A percentile compares a stretch with the other conserved stretches of the same genome.
Conservation (phyloP, 1,140 invertebrate species). For the Drosophila nigromelanica region DNA sequence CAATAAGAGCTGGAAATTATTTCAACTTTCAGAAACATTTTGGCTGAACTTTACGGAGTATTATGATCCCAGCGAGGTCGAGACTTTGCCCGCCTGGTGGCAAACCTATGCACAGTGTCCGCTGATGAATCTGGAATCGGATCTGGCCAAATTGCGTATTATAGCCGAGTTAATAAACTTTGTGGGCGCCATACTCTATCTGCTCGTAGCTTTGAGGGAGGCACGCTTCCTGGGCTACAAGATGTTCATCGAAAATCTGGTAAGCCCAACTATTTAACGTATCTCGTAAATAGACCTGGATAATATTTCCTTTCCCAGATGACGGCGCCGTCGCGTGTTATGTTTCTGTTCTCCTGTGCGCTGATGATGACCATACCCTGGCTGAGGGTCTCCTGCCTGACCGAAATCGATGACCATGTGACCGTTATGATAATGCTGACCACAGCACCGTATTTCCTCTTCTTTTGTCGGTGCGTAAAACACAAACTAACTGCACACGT, state of each 20-base stretch:
- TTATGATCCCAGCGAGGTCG: conserved; percentile 73
- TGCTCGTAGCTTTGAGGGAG: conserved; percentile 92
- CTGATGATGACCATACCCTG: conserved; percentile 93
- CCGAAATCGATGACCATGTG: conserved; percentile 94
- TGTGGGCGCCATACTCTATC: conserved; percentile 91
- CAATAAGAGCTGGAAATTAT: neutral
- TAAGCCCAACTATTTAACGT: conserved; percentile 80
- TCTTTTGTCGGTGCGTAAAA: conserved; percentile 93
- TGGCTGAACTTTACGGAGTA: conserved; percentile 83
- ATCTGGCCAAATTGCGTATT: conserved; percentile 85
- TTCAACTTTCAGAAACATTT: conserved; percentile 64
- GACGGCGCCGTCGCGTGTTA: conserved; percentile 92
- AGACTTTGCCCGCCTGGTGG: conserved; percentile 76
- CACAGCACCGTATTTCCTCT: conserved; percentile 98
- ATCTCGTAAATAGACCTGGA: neutral
- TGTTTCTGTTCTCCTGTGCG: conserved; percentile 96
- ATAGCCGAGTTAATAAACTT: conserved; percentile 89
- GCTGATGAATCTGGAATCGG: conserved; percentile 79
- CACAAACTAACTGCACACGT: neutral
- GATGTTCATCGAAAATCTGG: conserved; percentile 96
- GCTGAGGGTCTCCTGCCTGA: conserved; percentile 91
- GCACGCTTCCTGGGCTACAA: conserved; percentile 92
- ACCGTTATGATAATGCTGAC: conserved; percentile 97
- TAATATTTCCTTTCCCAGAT: conserved; percentile 86
- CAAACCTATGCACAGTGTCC: conserved; percentile 81